A percentile compares a stretch with the other conserved stretches of the same genome.
phyloP scores from a whole-genome alignment of 2,797 vertebrate species.

The Sebastes dallii region DNA sequence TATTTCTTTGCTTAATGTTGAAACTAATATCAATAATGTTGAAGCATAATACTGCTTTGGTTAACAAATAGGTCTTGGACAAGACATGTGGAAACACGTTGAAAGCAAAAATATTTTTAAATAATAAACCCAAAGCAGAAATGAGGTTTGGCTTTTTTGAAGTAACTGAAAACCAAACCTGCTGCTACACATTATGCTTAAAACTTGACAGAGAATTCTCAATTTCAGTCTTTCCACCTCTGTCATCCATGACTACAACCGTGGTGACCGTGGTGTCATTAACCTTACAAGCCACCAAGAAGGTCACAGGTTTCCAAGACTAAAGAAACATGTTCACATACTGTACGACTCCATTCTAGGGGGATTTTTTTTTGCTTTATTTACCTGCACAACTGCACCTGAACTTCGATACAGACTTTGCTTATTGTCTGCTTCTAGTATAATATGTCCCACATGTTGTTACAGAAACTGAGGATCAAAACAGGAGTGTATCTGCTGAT shows the following conservation, averaged over 20 bases:
- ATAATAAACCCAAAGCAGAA: background rate
- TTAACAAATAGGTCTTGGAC: background rate
- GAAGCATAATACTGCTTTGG: background rate
- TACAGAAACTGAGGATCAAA: background rate
- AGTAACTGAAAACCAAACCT: background rate
- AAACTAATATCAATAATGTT: background rate
- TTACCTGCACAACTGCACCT: background rate
- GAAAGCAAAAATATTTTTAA: background rate
- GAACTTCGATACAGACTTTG: background rate
- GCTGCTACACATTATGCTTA: background rate
- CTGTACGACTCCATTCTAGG: background rate
- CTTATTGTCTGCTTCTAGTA: background rate
- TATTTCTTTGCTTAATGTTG: background rate
- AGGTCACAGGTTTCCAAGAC: background rate
- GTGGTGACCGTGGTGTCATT: background rate
- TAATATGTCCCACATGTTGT: background rate
- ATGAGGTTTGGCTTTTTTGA: background rate
- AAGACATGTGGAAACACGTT: background rate
- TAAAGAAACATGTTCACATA: background rate
- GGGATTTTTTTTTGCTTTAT: background rate
- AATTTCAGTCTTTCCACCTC: background rate
- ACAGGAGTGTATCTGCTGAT: background rate
- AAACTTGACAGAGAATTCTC: background rate
- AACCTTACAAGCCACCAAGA: background rate
- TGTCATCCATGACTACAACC: background rate